Evolutionary conservation across 2,113 vertebrate genomes (phyloP), one percentile per base, ranked within the genome.

Genomic region (Coptodon rendalli): DNA sequence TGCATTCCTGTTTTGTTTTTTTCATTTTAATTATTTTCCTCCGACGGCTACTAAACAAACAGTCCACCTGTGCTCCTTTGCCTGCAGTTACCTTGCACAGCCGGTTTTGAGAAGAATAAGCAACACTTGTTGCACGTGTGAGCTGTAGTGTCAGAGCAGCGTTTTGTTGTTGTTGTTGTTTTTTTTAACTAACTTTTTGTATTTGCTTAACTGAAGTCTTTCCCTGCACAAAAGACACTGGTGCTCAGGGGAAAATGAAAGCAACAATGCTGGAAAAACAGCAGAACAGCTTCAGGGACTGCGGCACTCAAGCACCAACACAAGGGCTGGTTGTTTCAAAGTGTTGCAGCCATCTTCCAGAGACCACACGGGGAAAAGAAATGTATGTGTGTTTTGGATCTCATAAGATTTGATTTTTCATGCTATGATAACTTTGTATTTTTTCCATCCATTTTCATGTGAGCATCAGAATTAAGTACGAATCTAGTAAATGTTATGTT

Each of bases 31-130:
- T 38, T 93, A 93, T 90, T 90, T 90, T 80, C 89, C 82, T 88
- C 92, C 89, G 88, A 95, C 83, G 19, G 76, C 83, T 94, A 90
- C 92, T 93, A 86, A 90, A 95, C 53, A 71, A 82, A 81, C 86
- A 73, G 57, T 81, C 43, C 88, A 81, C 84, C 80, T 89, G 50
- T 86, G 76, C 85, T 38, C 91, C 63, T 94, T 93, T 93, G 45
- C 86, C 73, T 22, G 14, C 68, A 27, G 71, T 48, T 29, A 66
- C 36, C 61, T 54, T 82, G 84, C 53, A n/a, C 80, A 87, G 81
- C 6, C 9, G 1, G 40, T 76, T 48, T 76, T 66, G 22, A 73
- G 68, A 73, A 73, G 22, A 73, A 45, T 17, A 7, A 27, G 68
- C 13, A 0, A 45, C 13, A 73, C 22, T 27, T 45, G 22, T 76